Conservation (phyloP, 1,140 invertebrate species). For the Lerema accius region DNA sequence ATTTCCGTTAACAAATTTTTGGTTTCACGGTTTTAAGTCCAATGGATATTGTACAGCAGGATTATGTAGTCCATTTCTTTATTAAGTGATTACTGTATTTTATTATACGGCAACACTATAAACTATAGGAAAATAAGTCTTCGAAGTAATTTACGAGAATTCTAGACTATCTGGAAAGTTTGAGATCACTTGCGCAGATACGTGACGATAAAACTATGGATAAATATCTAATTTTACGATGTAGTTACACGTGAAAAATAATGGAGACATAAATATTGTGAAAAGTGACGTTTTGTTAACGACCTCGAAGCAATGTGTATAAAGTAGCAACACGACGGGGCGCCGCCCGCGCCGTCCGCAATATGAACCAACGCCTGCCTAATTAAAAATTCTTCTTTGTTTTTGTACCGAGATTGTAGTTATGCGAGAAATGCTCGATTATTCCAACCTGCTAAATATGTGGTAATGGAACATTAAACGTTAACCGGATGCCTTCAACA, state of each 20-base stretch:
- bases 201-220: conserved; percentile 25
- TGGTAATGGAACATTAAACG: conserved; percentile 44
- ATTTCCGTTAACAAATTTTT: not conserved
- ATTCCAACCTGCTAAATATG: conserved; percentile 45
- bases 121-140: too few relatives aligned
- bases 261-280: conserved; percentile 79
- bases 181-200: not conserved
- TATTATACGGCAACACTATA: too few relatives aligned
- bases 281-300: conserved; percentile 79
- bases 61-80: too few relatives aligned
- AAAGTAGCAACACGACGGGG: conserved; percentile 66
- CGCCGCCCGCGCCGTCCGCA: conserved; percentile 46
- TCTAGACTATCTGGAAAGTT: not conserved
- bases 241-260: conserved; percentile 73
- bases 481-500: conserved; percentile 47
- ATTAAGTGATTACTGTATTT: too few relatives aligned
- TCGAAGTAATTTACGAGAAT: not conserved
- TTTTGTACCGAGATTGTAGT: conserved; percentile 64
- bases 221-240: conserved; percentile 65
- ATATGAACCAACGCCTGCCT: conserved; percentile 58
- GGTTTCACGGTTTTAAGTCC: not conserved
- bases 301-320: conserved; percentile 65
- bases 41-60: too few relatives aligned
- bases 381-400: conserved; percentile 73
- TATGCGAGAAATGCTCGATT: conserved; percentile 67